Conservation (phyloP, 64 coral and sea anemone species). For the Dendronephthya gigantea region DNA sequence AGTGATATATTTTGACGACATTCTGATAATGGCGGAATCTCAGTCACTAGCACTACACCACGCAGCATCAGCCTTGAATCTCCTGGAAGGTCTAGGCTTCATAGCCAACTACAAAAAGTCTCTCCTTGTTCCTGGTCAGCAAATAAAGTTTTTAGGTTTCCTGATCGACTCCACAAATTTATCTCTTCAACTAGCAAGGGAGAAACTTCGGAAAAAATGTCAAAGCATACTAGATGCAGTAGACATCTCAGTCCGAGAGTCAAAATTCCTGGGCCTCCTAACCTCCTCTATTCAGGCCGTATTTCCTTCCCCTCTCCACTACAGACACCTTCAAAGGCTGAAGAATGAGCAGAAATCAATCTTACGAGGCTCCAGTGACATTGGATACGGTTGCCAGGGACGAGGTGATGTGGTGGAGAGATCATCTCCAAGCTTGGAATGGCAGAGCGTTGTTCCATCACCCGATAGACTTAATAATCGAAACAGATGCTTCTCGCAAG, state of each 20-base stretch:
- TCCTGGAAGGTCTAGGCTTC: background rate
- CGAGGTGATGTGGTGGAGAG: slow-evolving; percentile 23
- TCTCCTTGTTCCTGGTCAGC: background rate
- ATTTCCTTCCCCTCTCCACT: background rate
- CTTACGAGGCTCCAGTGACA: background rate
- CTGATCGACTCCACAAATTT: background rate
- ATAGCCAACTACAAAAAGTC: background rate
- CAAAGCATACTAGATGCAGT: background rate
- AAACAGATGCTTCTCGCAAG: slow-evolving; percentile 29
- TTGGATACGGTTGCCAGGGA: background rate
- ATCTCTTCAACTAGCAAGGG: background rate
- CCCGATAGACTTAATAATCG: slow-evolving; percentile 26
- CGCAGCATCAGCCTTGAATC: background rate
- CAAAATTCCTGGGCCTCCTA: background rate
- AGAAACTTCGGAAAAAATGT: background rate
- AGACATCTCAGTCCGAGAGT: background rate
- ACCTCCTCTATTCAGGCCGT: background rate
- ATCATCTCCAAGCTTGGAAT: background rate
- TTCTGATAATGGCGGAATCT: background rate
- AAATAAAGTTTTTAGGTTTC: background rate
- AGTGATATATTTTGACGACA: slow-evolving; percentile 2
- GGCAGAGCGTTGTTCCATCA: background rate
- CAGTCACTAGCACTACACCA: background rate
- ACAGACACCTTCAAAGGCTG: background rate
- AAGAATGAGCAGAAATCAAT: background rate